Conservation (phyloP, 1,140 invertebrate species). For the Trichonephila clavipes region DNA sequence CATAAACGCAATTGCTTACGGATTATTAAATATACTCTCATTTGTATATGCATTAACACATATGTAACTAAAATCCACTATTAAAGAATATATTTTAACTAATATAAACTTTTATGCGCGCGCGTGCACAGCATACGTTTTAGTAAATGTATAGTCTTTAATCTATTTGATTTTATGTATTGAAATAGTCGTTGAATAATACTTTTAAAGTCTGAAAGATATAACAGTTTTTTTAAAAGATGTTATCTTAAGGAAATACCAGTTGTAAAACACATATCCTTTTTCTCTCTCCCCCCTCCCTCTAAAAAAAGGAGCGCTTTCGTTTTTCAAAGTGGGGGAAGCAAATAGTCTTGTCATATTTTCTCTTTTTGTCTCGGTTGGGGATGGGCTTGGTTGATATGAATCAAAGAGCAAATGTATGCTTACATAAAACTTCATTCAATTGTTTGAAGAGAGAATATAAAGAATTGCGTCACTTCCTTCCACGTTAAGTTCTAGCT, state of each 20-base stretch:
- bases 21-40: too few relatives aligned
- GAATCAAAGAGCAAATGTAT: neutral
- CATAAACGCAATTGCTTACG: too few relatives aligned
- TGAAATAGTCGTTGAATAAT: neutral
- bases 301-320: neutral
- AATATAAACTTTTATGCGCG: too few relatives aligned
- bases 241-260: too few relatives aligned
- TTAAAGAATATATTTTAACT: too few relatives aligned
- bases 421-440: neutral
- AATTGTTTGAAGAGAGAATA: constrained; percentile 18
- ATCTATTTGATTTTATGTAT: neutral
- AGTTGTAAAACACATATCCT: too few relatives aligned
- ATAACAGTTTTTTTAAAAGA: too few relatives aligned
- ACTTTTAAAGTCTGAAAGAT: neutral
- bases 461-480: constrained; percentile 28
- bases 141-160: neutral
- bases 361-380: neutral
- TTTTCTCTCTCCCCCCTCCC: too few relatives aligned
- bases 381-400: neutral
- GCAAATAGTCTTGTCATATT: neutral
- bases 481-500: neutral
- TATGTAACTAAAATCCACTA: too few relatives aligned
- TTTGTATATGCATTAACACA: too few relatives aligned
- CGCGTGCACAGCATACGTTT: neutral
- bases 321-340: neutral